Base-by-base conservation (phyloP, 1,140 invertebrate genomes). In the Bombus pascuorum region DNA sequence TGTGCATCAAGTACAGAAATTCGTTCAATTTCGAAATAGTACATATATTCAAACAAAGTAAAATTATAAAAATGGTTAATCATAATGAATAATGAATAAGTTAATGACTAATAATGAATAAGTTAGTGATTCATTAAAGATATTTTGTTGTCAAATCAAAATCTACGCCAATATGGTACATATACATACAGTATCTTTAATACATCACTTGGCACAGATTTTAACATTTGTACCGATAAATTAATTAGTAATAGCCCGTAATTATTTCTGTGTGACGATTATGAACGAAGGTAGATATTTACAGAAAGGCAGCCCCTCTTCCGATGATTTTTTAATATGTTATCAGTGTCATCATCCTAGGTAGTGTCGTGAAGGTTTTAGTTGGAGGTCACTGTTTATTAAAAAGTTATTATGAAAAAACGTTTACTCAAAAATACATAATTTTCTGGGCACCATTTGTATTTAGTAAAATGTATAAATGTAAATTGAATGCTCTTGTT, bases 201-300 rank as follows among this genome's bases (percentile, higher is more conserved):
- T 89, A 88, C 80, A 91, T 92, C 89, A 89, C 90, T 93, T 93
- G 92, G 93, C 92, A 93, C 92, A 86, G 79, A 78, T 87, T 76
- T 47, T 80, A 86, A 85, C 65, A 65, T 90, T 65, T 86, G 81
- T 70, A 76, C 68, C 44, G 28, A 18, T 71, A 72, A 89, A 81
- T 76, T 62, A 80, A 88, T 59, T 39, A 32, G 65, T 37, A 47
- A 81, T 18, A 59, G 32, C 53, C 18, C 62, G 59, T 44, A 86
- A 53, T 66, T 71, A 59, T 62, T 78, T 72, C 57, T 78, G 53
- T 47, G 65, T 74, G 32, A 10, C 39, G 25, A n/a, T 79, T 53
- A 77, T 3, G 18, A 53, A 53, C 18, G 5, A 53, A 18, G 18
- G 47, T 22, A 53, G 18, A 53, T 53, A 53, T 53, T 53, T 53